These are phyloP conservation scores for Hippotragus niger DNA, from an alignment of 2,113 vertebrate species.

Conservation along the genomic window DNA sequence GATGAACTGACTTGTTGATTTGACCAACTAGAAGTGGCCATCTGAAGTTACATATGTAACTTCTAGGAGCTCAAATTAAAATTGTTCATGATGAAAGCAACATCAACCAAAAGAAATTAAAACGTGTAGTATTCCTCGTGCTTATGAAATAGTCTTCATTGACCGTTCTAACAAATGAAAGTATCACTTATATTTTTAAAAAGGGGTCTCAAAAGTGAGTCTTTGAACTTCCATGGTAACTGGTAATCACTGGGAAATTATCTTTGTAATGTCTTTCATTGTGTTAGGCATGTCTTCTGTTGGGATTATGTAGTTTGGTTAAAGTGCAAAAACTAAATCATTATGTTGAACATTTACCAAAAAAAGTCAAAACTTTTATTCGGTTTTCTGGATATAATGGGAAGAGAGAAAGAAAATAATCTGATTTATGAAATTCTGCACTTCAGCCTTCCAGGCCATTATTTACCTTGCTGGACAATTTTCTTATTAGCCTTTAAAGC, in stretches of 20 bases:
- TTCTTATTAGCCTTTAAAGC: neutral
- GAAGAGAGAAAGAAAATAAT: neutral
- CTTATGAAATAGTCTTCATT: neutral
- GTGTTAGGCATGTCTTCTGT: constrained; percentile 44
- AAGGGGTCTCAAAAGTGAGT: neutral
- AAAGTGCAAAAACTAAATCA: neutral
- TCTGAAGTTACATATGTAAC: neutral
- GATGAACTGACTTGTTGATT: neutral
- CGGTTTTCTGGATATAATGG: neutral
- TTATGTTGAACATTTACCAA: neutral
- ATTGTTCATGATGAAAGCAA: neutral
- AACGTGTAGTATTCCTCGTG: neutral
- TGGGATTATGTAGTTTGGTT: constrained; percentile 36
- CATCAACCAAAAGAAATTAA: neutral
- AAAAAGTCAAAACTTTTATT: neutral
- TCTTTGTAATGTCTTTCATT: neutral
- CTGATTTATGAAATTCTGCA: neutral
- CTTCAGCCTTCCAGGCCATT: neutral
- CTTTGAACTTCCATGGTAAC: neutral
- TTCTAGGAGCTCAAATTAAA: neutral
- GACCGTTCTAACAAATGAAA: neutral
- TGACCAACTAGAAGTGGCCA: neutral
- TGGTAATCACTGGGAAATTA: neutral
- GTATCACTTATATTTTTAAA: neutral
- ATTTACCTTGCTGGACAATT: neutral